Evolutionary conservation across 2,113 vertebrate genomes (phyloP), one percentile per base, ranked within the genome.

Genomic region (Xerus inauris): DNA sequence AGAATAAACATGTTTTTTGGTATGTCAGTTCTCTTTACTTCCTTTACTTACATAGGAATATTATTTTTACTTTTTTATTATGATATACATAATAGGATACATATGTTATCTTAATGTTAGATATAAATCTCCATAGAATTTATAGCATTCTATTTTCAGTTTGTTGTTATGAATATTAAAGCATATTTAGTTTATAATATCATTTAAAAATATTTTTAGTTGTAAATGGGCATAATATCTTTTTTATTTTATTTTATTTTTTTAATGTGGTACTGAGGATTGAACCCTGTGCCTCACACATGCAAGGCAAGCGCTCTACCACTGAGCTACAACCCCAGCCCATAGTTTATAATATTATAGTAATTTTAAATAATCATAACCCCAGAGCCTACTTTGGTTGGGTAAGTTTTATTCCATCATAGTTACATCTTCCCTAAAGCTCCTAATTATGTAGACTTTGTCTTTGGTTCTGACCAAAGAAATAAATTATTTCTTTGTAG

Each of bases 141-240:
- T 81, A 40, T 81, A n/a, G 22, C 6, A 73, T 80, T 92, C 49
- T 96, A 14, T 75, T 82, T 89, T 92, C 38, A 65, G 4, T 64
- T 93, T 85, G 81, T 57, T 93, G 72, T 82, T 96, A n/a, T 62
- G 76, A 90, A 62, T 93, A 86, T 83, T 92, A 87, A 45, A 20
- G 9, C 65, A 64, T 69, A 67, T 30, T 80, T 71, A 77, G 45
- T 57, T 93, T 90, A 84, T 84, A 42, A 54, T 81, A 51, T 45
- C 76, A 14, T 38, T n/a, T n/a, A n/a, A n/a, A n/a, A n/a, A n/a
- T n/a, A n/a, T n/a, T n/a, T n/a, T n/a, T n/a, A n/a, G n/a, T n/a
- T n/a, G n/a, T n/a, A n/a, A n/a, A n/a, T n/a, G n/a, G n/a, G n/a
- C n/a, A n/a, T n/a, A n/a, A n/a, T n/a, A n/a, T n/a, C n/a, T n/a